Percentiles rank a stretch among this genome's conserved stretches.
phyloP scores from a whole-genome alignment of 2,797 vertebrate genomes.

The Pseudochirops corinnae region DNA sequence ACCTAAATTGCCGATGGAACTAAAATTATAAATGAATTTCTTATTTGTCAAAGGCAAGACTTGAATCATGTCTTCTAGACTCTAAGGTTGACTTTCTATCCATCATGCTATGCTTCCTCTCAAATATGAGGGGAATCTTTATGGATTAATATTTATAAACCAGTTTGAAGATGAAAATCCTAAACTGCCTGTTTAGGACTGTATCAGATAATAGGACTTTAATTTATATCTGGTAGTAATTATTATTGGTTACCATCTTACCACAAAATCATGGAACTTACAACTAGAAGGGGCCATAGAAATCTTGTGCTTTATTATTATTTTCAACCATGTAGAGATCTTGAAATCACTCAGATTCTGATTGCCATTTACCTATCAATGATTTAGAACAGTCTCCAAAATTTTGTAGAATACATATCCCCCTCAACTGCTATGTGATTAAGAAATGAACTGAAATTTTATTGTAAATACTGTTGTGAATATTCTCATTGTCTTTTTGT shows the following conservation, averaged over 20 bases:
- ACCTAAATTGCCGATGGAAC: background rate
- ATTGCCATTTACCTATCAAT: constrained; percentile 65
- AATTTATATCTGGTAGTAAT: background rate
- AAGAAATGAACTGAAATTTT: background rate
- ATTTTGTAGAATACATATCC: background rate
- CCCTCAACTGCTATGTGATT: background rate
- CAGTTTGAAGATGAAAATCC: constrained; percentile 6
- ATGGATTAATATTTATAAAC: background rate
- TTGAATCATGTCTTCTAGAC: background rate
- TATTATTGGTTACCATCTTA: background rate
- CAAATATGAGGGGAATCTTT: background rate
- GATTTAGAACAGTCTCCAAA: background rate
- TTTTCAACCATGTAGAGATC: background rate
- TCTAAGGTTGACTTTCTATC: background rate
- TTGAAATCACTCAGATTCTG: constrained; percentile 53
- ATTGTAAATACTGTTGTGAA: background rate
- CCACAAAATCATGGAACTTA: background rate
- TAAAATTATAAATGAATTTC: background rate
- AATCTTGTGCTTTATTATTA: background rate
- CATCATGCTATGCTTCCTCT: background rate
- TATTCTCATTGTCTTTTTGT: background rate
- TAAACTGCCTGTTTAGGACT: background rate
- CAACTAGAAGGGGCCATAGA: background rate
- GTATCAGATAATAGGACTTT: background rate
- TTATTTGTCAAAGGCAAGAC: background rate